A percentile compares a stretch with the other conserved stretches of the same genome.
These are phyloP conservation scores for Melanaphis sacchari DNA, from an alignment of 1,140 invertebrate species.

Conservation along the genomic window DNA sequence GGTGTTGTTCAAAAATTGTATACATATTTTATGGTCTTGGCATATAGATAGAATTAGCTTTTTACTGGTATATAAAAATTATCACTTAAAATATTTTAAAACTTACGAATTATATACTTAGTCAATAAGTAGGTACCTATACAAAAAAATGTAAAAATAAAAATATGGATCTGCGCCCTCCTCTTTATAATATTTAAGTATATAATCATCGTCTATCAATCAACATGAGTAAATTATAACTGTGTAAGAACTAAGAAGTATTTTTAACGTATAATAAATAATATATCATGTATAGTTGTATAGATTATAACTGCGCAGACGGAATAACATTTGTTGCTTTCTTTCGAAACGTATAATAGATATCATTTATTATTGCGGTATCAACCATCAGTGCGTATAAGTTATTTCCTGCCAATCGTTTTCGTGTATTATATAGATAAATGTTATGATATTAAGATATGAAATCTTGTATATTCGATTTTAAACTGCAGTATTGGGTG, in stretches of 20 bases:
- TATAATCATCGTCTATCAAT: background rate
- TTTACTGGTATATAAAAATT: too few species aligned
- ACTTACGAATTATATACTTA: too few species aligned
- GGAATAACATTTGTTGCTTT: background rate
- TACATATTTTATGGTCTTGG: too few species aligned
- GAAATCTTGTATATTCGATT: background rate
- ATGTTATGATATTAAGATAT: background rate
- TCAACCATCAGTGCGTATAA: background rate
- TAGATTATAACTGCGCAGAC: background rate
- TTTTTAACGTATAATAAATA: background rate
- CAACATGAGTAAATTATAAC: constrained; percentile 9
- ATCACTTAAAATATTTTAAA: too few species aligned
- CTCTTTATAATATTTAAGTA: background rate
- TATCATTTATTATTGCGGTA: background rate
- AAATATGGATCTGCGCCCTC: background rate
- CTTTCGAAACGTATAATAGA: background rate
- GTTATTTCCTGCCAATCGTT: constrained; percentile 26
- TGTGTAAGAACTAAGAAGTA: background rate
- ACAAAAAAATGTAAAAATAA: background rate
- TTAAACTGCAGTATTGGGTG: background rate
- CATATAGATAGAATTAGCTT: too few species aligned
- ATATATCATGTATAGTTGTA: background rate
- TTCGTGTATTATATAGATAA: constrained; percentile 8
- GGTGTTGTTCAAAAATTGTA: too few species aligned
- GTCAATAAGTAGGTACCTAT: too few species aligned